A percentile compares a stretch with the other conserved stretches of the same genome.
Evolutionary conservation across 2,888 invertebrate species (phyloP).

Genomic region (Nymphalis polychloros): DNA sequence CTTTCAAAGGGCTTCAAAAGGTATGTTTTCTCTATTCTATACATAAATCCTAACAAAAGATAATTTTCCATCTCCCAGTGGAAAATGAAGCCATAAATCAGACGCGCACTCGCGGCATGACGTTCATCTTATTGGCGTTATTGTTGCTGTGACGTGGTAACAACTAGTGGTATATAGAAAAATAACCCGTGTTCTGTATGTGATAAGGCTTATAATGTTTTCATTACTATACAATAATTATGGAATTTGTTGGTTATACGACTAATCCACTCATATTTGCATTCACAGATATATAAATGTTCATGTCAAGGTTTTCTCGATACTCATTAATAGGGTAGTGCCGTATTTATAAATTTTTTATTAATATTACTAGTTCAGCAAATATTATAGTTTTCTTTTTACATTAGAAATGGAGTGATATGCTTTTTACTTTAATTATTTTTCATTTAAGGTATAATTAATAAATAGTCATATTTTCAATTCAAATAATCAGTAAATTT

Average conservation of each 20-base stretch:
- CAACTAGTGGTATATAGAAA: constrained; percentile 34
- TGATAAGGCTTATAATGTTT: constrained; percentile 12
- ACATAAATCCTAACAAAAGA: constrained; percentile 44
- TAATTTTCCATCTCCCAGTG: constrained; percentile 44
- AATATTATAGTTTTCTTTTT: background rate
- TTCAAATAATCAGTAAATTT: too few relatives aligned
- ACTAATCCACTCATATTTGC: constrained; percentile 2
- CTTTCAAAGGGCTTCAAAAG: constrained; percentile 35
- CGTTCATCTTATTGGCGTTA: constrained; percentile 52
- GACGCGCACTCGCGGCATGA: constrained; percentile 43
- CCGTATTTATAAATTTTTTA: background rate
- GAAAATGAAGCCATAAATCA: constrained; percentile 56
- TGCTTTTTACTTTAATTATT: too few relatives aligned
- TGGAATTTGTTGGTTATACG: constrained; percentile 10
- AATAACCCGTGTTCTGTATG: constrained; percentile 26
- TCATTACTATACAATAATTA: constrained; percentile 9
- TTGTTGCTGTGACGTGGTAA: constrained; percentile 37
- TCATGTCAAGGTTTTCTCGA: background rate
- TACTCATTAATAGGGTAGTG: background rate
- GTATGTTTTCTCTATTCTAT: constrained; percentile 38
- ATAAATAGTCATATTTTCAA: too few relatives aligned
- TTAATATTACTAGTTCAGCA: too few relatives aligned
- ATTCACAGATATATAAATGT: background rate
- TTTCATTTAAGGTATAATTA: too few relatives aligned
- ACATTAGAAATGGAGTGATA: too few relatives aligned